Base-by-base conservation (phyloP, 2,888 invertebrate genomes). In the Leucoptera coffeella region DNA sequence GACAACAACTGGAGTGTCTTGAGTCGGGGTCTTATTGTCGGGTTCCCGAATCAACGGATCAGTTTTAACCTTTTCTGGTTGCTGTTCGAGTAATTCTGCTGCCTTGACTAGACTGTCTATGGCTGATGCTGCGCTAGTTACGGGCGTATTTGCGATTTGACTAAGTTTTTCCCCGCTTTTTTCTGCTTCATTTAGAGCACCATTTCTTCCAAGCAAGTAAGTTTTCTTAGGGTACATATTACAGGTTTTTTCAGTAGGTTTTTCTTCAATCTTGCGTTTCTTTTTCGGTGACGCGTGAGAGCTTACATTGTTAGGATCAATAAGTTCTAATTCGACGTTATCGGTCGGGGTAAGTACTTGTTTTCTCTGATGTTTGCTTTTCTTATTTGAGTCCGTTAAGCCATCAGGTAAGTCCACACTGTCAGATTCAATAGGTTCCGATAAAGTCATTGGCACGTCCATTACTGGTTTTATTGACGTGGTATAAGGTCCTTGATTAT, bases 291-390 rank as follows among this genome's bases (percentile, higher is more conserved):
- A 58, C 15, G 39, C 38, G 29, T 52, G 50, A 25, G 59, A 40
- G 2, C 52, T 56, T 25, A 65, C 40, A 34, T 64, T 62, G 29
- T 41, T 39, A 4, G 71, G 60, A 37, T 62, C 60, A 27, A 72
- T 69, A 2, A 72, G 45, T 40, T 72, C 69, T 29, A 69, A 37
- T 22, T 69, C 71, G 4, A 69, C 60, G 20, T 49, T 47, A 21
- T 62, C 61, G 3, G 71, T 69, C 1, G 71, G 65, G 14, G 61
- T 69, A 13, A 72, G 40, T 14, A 72, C 65, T 42, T 72, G 72
- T 43, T 72, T 72, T 35, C 72, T 50, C 36, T 62, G 69, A 45
- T 72, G 72, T 41, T 61, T 67, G 14, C 43, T 10, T 7, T 17
- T 37, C 45, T 52, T 64, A 6, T 32, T 32, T n/a, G n/a, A n/a